phyloP scores from a whole-genome alignment of 2,888 invertebrate genomes.

The Acanthosepion pharaonis region DNA sequence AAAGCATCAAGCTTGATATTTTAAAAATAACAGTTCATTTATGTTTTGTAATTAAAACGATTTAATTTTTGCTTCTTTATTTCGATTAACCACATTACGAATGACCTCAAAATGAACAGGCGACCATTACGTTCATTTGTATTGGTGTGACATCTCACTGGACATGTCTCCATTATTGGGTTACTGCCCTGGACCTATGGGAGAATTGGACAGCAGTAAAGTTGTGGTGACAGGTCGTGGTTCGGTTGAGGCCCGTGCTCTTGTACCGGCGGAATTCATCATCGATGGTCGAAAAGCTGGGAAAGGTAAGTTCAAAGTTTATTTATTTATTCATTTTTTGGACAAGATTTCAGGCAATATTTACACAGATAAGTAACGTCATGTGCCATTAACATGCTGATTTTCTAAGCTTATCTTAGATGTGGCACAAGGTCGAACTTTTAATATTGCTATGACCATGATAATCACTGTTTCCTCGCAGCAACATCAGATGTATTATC shows the following conservation, averaged over 20 bases:
- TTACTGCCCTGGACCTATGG: conserved; percentile 69
- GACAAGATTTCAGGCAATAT: no score
- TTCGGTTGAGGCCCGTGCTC: conserved; percentile 89
- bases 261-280: conserved; percentile 92
- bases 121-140: conserved; percentile 85
- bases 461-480: no score
- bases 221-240: conserved; percentile 87
- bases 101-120: conserved; percentile 77
- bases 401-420: no score
- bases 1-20: no score
- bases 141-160: conserved; percentile 85
- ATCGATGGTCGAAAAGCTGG: conserved; percentile 88
- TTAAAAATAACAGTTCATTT: no score
- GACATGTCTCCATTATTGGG: conserved; percentile 82
- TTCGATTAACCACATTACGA: no score
- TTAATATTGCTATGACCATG: no score
- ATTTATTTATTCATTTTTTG: background rate
- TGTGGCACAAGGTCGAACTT: no score
- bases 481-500: no score
- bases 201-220: conserved; percentile 70
- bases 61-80: background rate
- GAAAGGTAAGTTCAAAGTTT: conserved; percentile 76
- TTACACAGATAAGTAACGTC: no score
- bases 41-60: no score
- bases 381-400: no score